phyloP scores from a whole-genome alignment of 2,888 invertebrate genomes.

The Odontothrips loti region DNA sequence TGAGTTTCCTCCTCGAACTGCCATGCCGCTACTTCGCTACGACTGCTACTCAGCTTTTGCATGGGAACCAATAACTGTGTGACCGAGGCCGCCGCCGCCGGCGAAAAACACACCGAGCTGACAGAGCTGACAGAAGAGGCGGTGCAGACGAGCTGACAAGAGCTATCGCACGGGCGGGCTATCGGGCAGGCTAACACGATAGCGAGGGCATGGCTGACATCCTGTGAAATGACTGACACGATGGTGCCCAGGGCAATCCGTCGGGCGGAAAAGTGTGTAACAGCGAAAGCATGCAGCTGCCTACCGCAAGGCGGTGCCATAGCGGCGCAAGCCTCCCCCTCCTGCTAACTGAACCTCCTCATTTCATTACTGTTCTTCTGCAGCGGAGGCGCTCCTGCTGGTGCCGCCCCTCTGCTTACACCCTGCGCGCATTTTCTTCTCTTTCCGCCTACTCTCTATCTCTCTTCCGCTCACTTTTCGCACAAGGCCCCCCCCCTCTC shows the following conservation, averaged over 20 bases:
- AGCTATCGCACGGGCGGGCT: not conserved
- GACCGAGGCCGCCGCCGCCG: not conserved
- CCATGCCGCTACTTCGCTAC: not conserved
- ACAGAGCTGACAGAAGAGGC: not conserved
- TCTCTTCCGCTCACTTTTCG: not conserved
- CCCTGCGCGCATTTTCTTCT: not conserved
- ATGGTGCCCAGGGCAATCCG: too few relatives aligned
- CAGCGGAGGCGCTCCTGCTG: not conserved
- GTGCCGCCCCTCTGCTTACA: not conserved
- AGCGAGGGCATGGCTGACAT: not conserved
- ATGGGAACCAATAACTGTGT: conserved; percentile 4
- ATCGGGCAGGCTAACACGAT: not conserved
- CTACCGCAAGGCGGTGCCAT: too few relatives aligned
- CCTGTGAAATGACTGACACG: not conserved
- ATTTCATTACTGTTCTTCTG: conserved; percentile 3
- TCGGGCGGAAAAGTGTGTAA: not conserved
- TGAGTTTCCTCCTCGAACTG: conserved; percentile 6
- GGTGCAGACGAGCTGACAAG: too few relatives aligned
- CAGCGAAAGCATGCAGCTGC: too few relatives aligned
- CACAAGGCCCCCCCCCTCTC: not conserved
- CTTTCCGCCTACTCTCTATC: too few relatives aligned
- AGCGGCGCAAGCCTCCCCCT: not conserved
- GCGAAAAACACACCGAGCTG: not conserved
- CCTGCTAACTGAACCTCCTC: conserved; percentile 11
- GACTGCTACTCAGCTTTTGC: not conserved